Evolutionary conservation across 2,888 invertebrate genomes (phyloP), one percentile per base, ranked within the genome.

Genomic region (Vanessa cardui): DNA sequence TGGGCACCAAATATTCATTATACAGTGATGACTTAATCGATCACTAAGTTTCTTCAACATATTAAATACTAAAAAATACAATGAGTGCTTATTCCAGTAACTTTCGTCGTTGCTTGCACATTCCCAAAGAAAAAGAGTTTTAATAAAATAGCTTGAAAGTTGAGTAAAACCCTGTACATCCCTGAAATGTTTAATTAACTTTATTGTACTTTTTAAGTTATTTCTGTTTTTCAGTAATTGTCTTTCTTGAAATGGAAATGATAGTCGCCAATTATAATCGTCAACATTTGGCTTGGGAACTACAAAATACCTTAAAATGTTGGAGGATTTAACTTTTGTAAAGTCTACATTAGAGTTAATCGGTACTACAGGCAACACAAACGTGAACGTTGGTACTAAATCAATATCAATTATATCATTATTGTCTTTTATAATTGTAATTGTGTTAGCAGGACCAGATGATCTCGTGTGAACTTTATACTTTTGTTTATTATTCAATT

Each of bases 111-210:
- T 77, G 59, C 72, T 70, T 46, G 73, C 56, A 46, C 80, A 76
- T 78, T 86, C 87, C 85, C 85, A 87, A 58, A 88, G 75, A 80
- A 87, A 87, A 69, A 88, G 70, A 5, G 87, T 84, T 78, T 88
- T 87, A 63, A 88, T 87, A 59, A 80, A 85, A 72, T 87, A 88
- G 70, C 88, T 88, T n/a, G 84, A 85, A 44, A 88, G 64, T 73
- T 82, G 80, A 46, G 83, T 77, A 67, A 88, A 87, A 21, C 82
- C 83, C 76, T 88, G 87, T 8, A 81, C 68, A 69, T 88, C 86
- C 49, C 88, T 79, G 58, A 87, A 78, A 54, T 85, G 73, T 73
- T 88, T 88, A 31, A 88, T 64, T 33, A 87, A 78, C 74, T 84
- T 86, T 26, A 85, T 68, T 6, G 80, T 76, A 69, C 81, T 81